Evolutionary conservation across 2,113 vertebrate genomes (phyloP).

Genomic region (Ceyx cyanopectus): DNA sequence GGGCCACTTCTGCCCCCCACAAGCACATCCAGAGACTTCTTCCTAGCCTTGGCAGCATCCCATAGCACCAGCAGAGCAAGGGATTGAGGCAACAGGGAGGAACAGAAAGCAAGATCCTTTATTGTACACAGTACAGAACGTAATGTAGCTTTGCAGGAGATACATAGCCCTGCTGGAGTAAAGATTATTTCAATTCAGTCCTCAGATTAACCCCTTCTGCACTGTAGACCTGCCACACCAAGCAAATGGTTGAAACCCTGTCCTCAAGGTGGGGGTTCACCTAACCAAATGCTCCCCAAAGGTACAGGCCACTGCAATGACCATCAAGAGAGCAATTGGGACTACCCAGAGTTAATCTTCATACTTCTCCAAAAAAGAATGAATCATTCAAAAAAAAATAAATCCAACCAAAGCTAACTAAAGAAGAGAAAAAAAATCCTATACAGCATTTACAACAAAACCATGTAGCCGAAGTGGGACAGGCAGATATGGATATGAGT

Average conservation of each 20-base stretch:
- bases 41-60: background rate
- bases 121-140: slow-evolving; percentile 98
- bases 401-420: slow-evolving; percentile 69
- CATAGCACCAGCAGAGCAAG: background rate
- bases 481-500: slow-evolving; percentile 65
- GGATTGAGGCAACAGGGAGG: background rate
- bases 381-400: slow-evolving; percentile 23
- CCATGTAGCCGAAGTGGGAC: slow-evolving; percentile 62
- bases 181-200: slow-evolving; percentile 71
- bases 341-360: slow-evolving; percentile 62
- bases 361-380: slow-evolving; percentile 45
- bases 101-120: slow-evolving; percentile 87
- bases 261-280: background rate
- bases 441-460: slow-evolving; percentile 87
- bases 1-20: background rate
- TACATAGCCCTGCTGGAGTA: slow-evolving; percentile 81
- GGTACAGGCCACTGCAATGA: background rate
- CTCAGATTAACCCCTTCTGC: slow-evolving; percentile 79
- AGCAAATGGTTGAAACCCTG: slow-evolving; percentile 27
- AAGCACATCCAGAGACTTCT: background rate
- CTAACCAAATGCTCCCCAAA: background rate
- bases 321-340: slow-evolving; percentile 5
- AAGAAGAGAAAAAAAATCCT: slow-evolving; percentile 72
- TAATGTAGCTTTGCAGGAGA: slow-evolving; percentile 91
- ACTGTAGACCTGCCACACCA: slow-evolving; percentile 67